Evolutionary conservation across 1,140 invertebrate genomes (phyloP).

Genomic region (Heliconius eleuchia): DNA sequence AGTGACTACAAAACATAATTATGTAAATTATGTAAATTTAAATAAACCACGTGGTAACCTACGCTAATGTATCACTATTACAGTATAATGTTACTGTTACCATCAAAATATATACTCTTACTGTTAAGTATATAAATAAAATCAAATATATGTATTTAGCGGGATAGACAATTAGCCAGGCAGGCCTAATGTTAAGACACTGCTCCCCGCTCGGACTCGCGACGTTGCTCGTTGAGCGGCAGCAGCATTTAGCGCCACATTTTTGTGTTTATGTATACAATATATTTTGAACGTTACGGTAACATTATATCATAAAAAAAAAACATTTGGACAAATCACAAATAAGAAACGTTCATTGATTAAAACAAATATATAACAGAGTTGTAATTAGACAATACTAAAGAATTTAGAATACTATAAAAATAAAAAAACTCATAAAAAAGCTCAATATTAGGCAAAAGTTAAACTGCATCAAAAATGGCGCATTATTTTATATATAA

Average conservation of each 20-base stretch:
- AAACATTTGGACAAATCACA: constrained; percentile 10
- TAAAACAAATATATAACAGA: background rate
- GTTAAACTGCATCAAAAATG: constrained; percentile 39
- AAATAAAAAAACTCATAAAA: constrained; percentile 24
- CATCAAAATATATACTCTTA: background rate
- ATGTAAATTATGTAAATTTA: constrained; percentile 31
- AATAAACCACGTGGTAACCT: constrained; percentile 59
- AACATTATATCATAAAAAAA: background rate
- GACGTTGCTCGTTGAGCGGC: too few species aligned
- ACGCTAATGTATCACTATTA: constrained; percentile 38
- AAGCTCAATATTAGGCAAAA: constrained; percentile 36
- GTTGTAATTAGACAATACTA: constrained; percentile 13
- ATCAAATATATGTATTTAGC: too few species aligned
- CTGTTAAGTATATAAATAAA: too few species aligned
- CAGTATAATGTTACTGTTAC: constrained; percentile 16
- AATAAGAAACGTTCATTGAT: background rate
- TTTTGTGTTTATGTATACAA: background rate
- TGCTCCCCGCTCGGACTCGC: too few species aligned
- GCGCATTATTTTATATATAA: constrained; percentile 22
- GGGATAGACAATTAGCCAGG: too few species aligned
- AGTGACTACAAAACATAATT: constrained; percentile 57
- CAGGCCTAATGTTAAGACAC: too few species aligned
- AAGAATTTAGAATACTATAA: background rate
- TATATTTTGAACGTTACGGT: background rate
- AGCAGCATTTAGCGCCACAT: too few species aligned